Evolutionary conservation across 2,888 invertebrate species (phyloP), one percentile per base, ranked within the genome.

Genomic region (Dichetophora obliterata): DNA sequence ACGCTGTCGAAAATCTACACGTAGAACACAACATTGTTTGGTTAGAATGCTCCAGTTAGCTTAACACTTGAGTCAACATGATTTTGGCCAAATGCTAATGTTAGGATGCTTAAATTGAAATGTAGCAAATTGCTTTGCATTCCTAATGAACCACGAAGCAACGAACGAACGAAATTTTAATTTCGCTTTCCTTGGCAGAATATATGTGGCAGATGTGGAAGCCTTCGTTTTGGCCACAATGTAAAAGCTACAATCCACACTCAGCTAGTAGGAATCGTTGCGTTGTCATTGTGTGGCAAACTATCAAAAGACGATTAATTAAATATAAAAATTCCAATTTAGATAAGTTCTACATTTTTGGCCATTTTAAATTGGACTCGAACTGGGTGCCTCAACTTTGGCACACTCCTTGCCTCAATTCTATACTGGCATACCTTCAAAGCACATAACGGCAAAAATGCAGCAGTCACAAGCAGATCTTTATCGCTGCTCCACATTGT

Each of bases 401-500:
- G 34, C 31, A 19, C 19, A 31, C 6, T 24, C 61, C 16, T 61
- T 19, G n/a, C 63, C 37, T 31, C n/a, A 54, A 54, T 65, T 0
- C 9, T 19, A 19, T 37, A 63, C 31, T 19, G 16, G 6, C 31
- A 1, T 34, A 65, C 63, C 63, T 34, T 65, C n/a, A 2, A 31
- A n/a, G 3, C 22, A 24, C 5, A 71, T 59, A 75, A 69, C 61
- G 69, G 69, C 37, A 75, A 59, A 75, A 75, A 75, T 59, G 57
- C 43, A 68, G 34, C n/a, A 65, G 63, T 65, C 63, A 65, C 24
- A 65, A 34, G 19, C 31, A 65, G 85, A 84, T 85, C 84, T 83
- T 85, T 85, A 83, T 84, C 84, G 83, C 80, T 84, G 84, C 82
- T 82, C 82, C 82, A 84, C 84, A 83, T 85, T 85, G 84, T n/a